A percentile compares a stretch with the other conserved stretches of the same genome.
These are phyloP conservation scores for Cyrtorhinus lividipennis DNA, from an alignment of 1,140 invertebrate genomes.

Conservation along the genomic window DNA sequence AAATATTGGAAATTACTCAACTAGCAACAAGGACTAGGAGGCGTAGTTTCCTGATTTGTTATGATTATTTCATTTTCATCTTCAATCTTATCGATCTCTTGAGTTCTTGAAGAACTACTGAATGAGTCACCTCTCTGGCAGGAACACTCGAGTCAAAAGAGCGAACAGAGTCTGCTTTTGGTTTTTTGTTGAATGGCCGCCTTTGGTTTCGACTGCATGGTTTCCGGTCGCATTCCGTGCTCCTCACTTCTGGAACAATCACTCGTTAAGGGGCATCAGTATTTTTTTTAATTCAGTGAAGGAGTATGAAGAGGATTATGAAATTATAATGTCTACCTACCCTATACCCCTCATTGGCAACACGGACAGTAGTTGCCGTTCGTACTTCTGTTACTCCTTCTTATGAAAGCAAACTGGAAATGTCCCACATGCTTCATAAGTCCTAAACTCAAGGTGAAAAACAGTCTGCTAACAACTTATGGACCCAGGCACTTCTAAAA, in stretches of 20 bases:
- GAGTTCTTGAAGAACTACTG: background rate
- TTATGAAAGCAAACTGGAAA: background rate
- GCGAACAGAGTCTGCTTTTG: conserved; percentile 17
- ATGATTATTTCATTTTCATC: background rate
- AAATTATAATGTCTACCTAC: no score
- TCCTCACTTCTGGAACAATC: conserved; percentile 8
- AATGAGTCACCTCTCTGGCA: background rate
- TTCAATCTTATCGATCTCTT: background rate
- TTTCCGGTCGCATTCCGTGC: background rate
- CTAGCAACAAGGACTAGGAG: background rate
- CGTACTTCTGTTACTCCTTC: no score
- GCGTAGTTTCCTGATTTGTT: background rate
- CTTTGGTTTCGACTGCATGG: background rate
- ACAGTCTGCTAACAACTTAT: no score
- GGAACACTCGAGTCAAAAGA: conserved; percentile 13
- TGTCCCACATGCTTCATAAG: background rate
- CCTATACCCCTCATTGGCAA: no score
- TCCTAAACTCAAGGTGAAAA: no score
- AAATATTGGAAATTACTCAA: background rate
- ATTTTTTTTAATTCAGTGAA: background rate
- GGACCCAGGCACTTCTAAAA: background rate
- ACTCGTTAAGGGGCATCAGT: background rate
- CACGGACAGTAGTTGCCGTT: no score
- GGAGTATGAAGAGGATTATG: background rate
- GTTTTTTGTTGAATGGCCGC: conserved; percentile 12